These are phyloP conservation scores for Bos javanicus DNA, from an alignment of 2,113 vertebrate species.

Conservation along the genomic window DNA sequence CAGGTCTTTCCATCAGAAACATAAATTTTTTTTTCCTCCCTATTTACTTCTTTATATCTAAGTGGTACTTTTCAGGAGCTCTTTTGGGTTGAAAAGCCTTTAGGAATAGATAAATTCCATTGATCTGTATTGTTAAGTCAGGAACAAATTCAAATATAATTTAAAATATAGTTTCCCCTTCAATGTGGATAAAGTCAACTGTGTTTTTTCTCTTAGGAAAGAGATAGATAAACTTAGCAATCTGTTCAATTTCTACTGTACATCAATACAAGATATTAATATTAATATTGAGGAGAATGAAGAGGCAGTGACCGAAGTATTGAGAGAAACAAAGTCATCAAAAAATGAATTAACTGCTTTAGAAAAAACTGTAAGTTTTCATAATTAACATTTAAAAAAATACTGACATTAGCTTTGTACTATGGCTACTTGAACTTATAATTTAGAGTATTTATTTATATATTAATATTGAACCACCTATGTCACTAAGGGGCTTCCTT, in stretches of 20 bases:
- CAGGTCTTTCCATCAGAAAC: background rate
- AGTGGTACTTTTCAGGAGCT: background rate
- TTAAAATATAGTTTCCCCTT: slow-evolving; percentile 19
- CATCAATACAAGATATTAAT: background rate
- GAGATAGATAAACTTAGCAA: background rate
- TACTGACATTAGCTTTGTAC: background rate
- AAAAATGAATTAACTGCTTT: background rate
- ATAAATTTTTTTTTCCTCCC: background rate
- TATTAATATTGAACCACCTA: background rate
- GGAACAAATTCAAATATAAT: background rate
- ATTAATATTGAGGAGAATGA: background rate
- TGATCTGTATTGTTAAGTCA: background rate
- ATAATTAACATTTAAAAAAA: background rate
- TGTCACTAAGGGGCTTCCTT: background rate
- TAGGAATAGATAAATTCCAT: background rate
- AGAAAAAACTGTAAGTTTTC: background rate
- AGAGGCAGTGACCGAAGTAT: background rate
- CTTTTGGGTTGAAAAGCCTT: background rate
- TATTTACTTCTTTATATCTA: background rate
- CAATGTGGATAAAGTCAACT: background rate
- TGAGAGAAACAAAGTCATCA: slow-evolving; percentile 10
- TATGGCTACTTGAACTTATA: background rate
- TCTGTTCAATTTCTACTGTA: background rate
- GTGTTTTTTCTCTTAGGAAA: slow-evolving; percentile 24
- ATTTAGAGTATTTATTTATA: background rate